Percentiles rank a stretch among this genome's conserved stretches.
Conservation (phyloP, 2,888 invertebrate genomes). For the Barypeithes pellucidus region DNA sequence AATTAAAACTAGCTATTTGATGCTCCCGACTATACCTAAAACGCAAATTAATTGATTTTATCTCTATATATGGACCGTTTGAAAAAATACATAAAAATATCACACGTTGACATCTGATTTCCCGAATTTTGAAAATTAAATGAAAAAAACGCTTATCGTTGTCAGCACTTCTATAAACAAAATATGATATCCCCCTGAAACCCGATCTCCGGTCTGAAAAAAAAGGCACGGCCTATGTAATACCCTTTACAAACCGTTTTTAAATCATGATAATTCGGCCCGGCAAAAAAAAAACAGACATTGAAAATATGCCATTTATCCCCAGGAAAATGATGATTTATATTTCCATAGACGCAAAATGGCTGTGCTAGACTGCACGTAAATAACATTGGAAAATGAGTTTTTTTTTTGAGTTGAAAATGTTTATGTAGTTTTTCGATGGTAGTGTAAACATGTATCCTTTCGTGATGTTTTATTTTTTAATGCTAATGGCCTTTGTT, state of each 20-base stretch:
- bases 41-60: no score
- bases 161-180: constrained; percentile 27
- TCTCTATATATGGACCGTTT: no score
- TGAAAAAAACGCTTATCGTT: constrained; percentile 17
- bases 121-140: constrained; percentile 7
- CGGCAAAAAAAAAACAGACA: constrained; percentile 33
- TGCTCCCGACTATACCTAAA: no score
- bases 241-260: constrained; percentile 36
- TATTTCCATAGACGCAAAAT: constrained; percentile 46
- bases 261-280: constrained; percentile 39
- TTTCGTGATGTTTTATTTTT: constrained; percentile 20
- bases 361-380: constrained; percentile 43
- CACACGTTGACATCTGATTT: constrained; percentile 10
- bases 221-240: constrained; percentile 13
- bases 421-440: constrained; percentile 35
- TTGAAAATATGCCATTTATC: constrained; percentile 49
- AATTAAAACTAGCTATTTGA: no score
- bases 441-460: constrained; percentile 26
- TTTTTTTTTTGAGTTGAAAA: constrained; percentile 35
- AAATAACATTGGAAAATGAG: constrained; percentile 44
- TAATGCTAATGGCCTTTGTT: constrained; percentile 19
- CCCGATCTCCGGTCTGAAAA: constrained; percentile 30
- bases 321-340: constrained; percentile 51
- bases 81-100: constrained; percentile 8
- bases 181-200: constrained; percentile 23